Evolutionary conservation across 2,888 invertebrate species (phyloP).

Genomic region (Conops quadrifasciatus): DNA sequence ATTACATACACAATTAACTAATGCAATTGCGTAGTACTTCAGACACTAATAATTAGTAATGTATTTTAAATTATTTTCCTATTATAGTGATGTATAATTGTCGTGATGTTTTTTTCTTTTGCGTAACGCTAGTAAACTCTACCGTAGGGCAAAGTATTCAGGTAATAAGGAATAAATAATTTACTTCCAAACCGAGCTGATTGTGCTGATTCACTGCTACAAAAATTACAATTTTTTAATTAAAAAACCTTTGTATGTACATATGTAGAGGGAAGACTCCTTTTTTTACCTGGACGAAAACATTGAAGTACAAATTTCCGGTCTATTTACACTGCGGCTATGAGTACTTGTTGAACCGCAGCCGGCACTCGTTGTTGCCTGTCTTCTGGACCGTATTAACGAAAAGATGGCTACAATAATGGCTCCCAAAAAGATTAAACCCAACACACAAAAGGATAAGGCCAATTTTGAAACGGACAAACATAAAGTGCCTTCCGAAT

Average conservation of each 20-base stretch:
- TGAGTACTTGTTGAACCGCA: conserved; percentile 44
- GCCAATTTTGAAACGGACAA: conserved; percentile 81
- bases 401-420: conserved; percentile 76
- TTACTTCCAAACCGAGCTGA: conserved; percentile 62
- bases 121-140: conserved; percentile 56
- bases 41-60: no score
- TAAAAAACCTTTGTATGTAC: background rate
- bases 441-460: conserved; percentile 76
- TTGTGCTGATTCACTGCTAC: conserved; percentile 63
- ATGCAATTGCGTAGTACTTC: no score
- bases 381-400: conserved; percentile 70
- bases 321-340: conserved; percentile 53
- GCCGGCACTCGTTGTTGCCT: conserved; percentile 47
- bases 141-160: conserved; percentile 61
- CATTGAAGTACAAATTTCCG: conserved; percentile 61
- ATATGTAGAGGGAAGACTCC: background rate
- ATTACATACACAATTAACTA: background rate
- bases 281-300: conserved; percentile 56
- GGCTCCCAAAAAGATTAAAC: conserved; percentile 76
- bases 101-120: no score
- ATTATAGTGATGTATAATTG: background rate
- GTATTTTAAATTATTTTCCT: no score
- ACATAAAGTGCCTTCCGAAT: conserved; percentile 69
- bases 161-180: conserved; percentile 62
- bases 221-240: conserved; percentile 36